Percentiles rank a stretch among this genome's conserved stretches.
Evolutionary conservation across 2,797 vertebrate genomes (phyloP).

Genomic region (Amblyopsis hoosieri): DNA sequence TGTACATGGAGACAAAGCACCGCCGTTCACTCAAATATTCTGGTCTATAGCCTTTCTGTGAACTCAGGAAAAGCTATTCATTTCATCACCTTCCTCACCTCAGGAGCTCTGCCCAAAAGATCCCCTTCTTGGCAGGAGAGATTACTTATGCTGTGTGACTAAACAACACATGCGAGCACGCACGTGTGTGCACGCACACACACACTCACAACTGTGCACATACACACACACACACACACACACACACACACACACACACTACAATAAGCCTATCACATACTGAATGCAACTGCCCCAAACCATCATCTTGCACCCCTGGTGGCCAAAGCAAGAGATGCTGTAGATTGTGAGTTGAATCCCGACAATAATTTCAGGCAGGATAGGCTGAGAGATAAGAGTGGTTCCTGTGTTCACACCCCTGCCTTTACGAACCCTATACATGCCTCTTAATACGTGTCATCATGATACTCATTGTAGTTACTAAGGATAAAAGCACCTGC

Average conservation of each 20-base stretch:
- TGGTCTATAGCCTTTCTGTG: conserved; percentile 23
- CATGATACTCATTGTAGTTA: no score
- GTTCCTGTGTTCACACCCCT: no score
- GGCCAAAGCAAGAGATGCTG: conserved; percentile 31
- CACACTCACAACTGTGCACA: conserved; percentile 19
- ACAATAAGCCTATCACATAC: no score
- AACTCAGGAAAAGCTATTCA: conserved; percentile 38
- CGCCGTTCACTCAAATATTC: conserved; percentile 26
- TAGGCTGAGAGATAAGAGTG: no score
- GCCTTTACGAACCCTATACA: no score
- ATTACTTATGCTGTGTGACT: conserved; percentile 6
- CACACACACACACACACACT: conserved; percentile 13
- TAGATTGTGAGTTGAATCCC: conserved; percentile 57
- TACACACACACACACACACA: conserved; percentile 15
- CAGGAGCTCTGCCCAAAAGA: conserved; percentile 35
- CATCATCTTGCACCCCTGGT: conserved; percentile 33
- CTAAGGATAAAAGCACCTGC: neutral
- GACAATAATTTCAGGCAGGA: neutral
- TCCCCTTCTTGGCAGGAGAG: conserved; percentile 19
- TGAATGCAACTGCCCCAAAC: conserved; percentile 14
- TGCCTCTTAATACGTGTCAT: no score
- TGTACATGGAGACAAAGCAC: conserved; percentile 40
- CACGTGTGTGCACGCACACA: conserved; percentile 1
- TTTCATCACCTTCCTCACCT: conserved; percentile 47
- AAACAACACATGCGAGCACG: neutral